These are phyloP conservation scores for Dermochelys coriacea DNA, from an alignment of 2,797 vertebrate species.

Conservation along the genomic window DNA sequence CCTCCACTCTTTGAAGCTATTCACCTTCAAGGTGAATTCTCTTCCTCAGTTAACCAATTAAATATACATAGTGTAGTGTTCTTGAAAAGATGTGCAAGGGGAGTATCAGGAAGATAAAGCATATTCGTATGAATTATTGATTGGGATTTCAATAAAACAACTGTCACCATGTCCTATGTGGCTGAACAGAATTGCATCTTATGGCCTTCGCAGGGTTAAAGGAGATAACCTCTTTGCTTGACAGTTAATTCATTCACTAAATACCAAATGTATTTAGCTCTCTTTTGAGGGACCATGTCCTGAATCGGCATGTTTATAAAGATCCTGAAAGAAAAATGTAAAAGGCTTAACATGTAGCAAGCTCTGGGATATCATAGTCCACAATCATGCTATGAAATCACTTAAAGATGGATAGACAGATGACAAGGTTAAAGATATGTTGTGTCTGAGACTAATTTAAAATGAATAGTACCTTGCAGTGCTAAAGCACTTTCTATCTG, in stretches of 20 bases:
- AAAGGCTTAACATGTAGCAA: slow-evolving; percentile 39
- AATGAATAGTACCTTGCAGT: slow-evolving; percentile 58
- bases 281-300: neutral
- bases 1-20: slow-evolving; percentile 28
- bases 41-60: slow-evolving; percentile 30
- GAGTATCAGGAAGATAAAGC: slow-evolving; percentile 18
- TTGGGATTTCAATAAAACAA: slow-evolving; percentile 8
- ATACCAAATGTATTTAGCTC: slow-evolving; percentile 29
- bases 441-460: slow-evolving; percentile 59
- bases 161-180: neutral
- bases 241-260: neutral
- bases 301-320: slow-evolving; percentile 36
- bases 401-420: neutral
- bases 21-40: slow-evolving; percentile 45
- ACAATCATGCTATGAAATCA: neutral
- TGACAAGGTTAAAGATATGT: slow-evolving; percentile 66
- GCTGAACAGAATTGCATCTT: neutral
- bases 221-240: slow-evolving; percentile 14
- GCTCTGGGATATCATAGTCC: slow-evolving; percentile 28
- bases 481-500: slow-evolving; percentile 54
- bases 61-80: slow-evolving; percentile 43
- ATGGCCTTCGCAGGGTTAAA: slow-evolving; percentile 23
- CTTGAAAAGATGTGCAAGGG: slow-evolving; percentile 22
- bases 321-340: slow-evolving; percentile 42
- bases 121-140: slow-evolving; percentile 65